Base-by-base conservation (phyloP, 2,797 vertebrate genomes). In the Thunnus albacares region DNA sequence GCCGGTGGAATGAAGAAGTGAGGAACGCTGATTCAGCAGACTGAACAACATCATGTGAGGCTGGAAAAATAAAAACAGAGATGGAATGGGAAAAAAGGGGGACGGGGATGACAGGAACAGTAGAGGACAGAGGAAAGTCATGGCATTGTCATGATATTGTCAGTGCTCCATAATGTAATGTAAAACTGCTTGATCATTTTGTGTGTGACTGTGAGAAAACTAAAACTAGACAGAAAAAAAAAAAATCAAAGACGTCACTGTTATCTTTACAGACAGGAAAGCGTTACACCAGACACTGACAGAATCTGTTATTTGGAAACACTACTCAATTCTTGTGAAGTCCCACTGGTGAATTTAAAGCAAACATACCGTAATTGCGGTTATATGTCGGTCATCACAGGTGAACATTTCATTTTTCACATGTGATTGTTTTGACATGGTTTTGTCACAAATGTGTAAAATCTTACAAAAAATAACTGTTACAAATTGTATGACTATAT, bases 1-100 rank as follows among this genome's bases (percentile, higher is more conserved):
- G 20, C 13, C 10, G 51, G 14, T 77, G 73, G 57, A 84, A 59
- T 2, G 89, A 45, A 10, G 85, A 69, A 1, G 75, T 3, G 43
- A 80, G 58, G 26, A 84, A 72, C 6, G 80, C 13, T 0, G 69
- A 18, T 15, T 91, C 89, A 2, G 87, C 89, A n/a, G 85, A 71
- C 74, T 87, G 86, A 3, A 74, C 63, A 47, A 79, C 4, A 53
- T 75, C 64, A 0, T 69, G 82, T 2, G 70, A 26, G 15, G 70
- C 91, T 93, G 81, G 4, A 60, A 49, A 35, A 58, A 64, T 4
- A 2, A 49, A 53, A 55, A 52, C 1, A 52, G 68, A 24, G 35
- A 20, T 28, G 20, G 49, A 38, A 20, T 60, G 4, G 5, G 33
- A 55, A 38, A 22, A 9, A 30, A 30, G 30, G 30, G 5, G 7